Evolutionary conservation across 2,113 vertebrate genomes (phyloP).

Genomic region (Amphilophus citrinellus): DNA sequence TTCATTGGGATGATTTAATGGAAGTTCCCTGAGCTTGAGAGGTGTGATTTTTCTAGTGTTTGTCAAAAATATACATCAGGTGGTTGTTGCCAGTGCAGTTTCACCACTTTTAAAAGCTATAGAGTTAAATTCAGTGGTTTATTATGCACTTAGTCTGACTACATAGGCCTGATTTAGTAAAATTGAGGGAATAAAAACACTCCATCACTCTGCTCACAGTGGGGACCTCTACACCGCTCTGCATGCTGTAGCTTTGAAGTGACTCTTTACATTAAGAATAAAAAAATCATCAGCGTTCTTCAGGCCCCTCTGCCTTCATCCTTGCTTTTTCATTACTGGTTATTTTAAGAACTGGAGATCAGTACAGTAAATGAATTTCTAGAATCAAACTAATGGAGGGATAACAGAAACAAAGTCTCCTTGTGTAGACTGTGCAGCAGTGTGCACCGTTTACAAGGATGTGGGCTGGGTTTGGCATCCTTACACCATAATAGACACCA

Average conservation of each 20-base stretch:
- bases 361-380: not conserved
- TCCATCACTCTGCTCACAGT: not conserved
- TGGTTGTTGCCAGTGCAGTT: not conserved
- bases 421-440: conserved; percentile 22
- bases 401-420: conserved; percentile 40
- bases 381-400: conserved; percentile 27
- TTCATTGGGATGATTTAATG: conserved; percentile 53
- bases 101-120: not conserved
- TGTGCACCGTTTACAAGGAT: conserved; percentile 21
- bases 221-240: not conserved
- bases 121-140: not conserved
- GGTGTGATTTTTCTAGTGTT: conserved; percentile 15
- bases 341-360: not conserved
- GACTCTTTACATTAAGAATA: not conserved
- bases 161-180: not conserved
- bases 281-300: not conserved
- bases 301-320: not conserved
- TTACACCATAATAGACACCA: conserved; percentile 47
- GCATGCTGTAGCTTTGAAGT: not conserved
- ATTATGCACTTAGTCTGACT: not conserved
- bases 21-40: conserved; percentile 49
- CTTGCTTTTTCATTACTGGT: conserved; percentile 9
- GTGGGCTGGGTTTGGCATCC: conserved; percentile 31
- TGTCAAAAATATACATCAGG: conserved; percentile 22
- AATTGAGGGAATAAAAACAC: conserved; percentile 6